Evolutionary conservation across 37 sponge, comb jelly and placozoan species (phyloP), one percentile per base, ranked within the genome.

Genomic region (Halichondria panicea): DNA sequence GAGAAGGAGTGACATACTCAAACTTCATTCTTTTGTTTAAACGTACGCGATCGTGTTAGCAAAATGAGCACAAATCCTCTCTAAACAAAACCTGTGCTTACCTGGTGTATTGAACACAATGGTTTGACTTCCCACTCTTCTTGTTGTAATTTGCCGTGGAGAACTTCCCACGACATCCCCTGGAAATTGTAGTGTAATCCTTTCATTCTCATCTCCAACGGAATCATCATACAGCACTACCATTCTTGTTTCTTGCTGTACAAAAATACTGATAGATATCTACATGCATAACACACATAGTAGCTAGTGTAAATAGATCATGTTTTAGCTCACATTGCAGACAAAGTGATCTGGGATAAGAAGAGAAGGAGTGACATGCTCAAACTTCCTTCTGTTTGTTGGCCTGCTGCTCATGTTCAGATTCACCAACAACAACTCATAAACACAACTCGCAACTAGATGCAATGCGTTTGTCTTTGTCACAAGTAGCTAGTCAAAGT

Each of bases 41-140:
- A n/a, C n/a, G n/a, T n/a, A n/a, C n/a, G n/a, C n/a, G n/a, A n/a
- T n/a, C n/a, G n/a, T n/a, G n/a, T n/a, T n/a, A n/a, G n/a, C n/a
- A n/a, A n/a, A n/a, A n/a, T n/a, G n/a, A n/a, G n/a, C n/a, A n/a
- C n/a, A n/a, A n/a, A n/a, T n/a, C n/a, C n/a, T n/a, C n/a, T n/a
- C n/a, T n/a, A n/a, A n/a, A n/a, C n/a, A n/a, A n/a, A n/a, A n/a
- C n/a, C n/a, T n/a, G 52, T 48, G 15, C 63, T 62, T 31, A 76
- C 76, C 43, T 76, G 76, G 76, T 48, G 76, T 76, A 4, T 63
- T 32, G 37, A 76, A 60, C 11, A 76, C 48, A n/a, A 76, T 28
- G 9, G 76, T 76, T 48, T 52, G 40, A 9, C 22, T 46, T 1
- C 62, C 64, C 6, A 76, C 33, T 15, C 64, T 63, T 33, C 35